Conservation (phyloP, 2,888 invertebrate genomes). For the Trachelus stipa region DNA sequence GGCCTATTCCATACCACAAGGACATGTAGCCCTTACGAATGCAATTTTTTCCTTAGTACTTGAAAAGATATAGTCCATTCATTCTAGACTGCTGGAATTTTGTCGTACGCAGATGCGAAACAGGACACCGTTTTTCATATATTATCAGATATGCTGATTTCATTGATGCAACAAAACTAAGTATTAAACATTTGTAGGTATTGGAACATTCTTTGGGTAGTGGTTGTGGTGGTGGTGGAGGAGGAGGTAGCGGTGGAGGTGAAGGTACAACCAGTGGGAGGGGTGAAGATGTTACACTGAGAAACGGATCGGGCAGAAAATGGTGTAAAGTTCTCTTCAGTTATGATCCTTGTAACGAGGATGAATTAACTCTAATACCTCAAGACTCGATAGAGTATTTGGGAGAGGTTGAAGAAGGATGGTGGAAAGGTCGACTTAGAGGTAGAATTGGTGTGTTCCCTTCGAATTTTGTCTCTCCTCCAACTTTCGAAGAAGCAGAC, state of each 20-base stretch:
- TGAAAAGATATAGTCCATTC: constrained; percentile 10
- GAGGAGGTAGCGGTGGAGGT: constrained; percentile 32
- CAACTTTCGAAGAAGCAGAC: constrained; percentile 69
- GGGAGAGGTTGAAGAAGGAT: constrained; percentile 93
- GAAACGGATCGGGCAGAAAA: constrained; percentile 68
- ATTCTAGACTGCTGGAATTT: constrained; percentile 1
- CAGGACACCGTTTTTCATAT: background rate
- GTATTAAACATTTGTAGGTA: constrained; percentile 37
- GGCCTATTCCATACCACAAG: background rate
- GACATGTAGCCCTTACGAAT: background rate
- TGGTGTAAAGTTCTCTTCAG: constrained; percentile 88
- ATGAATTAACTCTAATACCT: constrained; percentile 88
- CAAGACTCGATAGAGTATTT: constrained; percentile 92
- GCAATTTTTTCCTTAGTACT: background rate
- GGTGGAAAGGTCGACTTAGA: constrained; percentile 89
- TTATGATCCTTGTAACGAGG: constrained; percentile 93
- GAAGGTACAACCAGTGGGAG: constrained; percentile 39
- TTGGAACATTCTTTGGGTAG: constrained; percentile 37
- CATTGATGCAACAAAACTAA: background rate
- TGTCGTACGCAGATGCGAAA: background rate
- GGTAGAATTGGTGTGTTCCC: constrained; percentile 93
- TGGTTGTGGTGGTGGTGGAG: constrained; percentile 31
- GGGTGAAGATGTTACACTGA: constrained; percentile 51
- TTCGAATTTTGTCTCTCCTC: constrained; percentile 90
- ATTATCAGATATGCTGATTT: background rate